Evolutionary conservation across 2,888 invertebrate species (phyloP), one percentile per base, ranked within the genome.

Genomic region (Mesorhabditis sp.): DNA sequence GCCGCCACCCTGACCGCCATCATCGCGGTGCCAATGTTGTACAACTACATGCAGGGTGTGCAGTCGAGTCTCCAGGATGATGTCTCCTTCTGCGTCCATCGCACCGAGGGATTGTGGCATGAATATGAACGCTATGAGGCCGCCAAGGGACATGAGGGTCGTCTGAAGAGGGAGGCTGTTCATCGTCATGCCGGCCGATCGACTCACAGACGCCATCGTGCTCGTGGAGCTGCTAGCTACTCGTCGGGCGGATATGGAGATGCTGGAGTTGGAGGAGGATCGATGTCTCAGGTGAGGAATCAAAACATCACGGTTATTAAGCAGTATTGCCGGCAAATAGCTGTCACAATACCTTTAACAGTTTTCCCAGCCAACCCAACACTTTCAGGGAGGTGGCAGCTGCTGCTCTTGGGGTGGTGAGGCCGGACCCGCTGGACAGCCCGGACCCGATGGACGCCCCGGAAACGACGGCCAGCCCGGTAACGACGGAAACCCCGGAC

Each of bases 1-100:
- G 78, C 84, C 44, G 83, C 85, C 69, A 82, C 82, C 43, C 68
- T 83, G 45, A 80, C 82, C 6, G 83, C 83, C 66, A 81, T 82
- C 70, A 75, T 85, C 42, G 78, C 80, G 66, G 76, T 85, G 58
- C 85, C 85, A n/a, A 82, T 84, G 81, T 76, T 85, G 50, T 85
- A 83, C 79, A 83, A 79, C 72, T 85, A 85, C 79, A 80, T 84
- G 74, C 83, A 83, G 66, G 77, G 79, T 70, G 82, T 85, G 28
- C 84, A 84, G 71, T 78, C 81, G 5, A 76, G 81, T 5, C 80
- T 85, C 65, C 81, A 82, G 68, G 80, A 77, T 43, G 83, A 83
- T 75, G 74, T 82, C 7, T 50, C 58, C 2, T 50, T 50, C 58
- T 82, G 81, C 72, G 73, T 74, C 64, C 80, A 80, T 70, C 73